A percentile compares a stretch with the other conserved stretches of the same genome.
phyloP scores from a whole-genome alignment of 1,140 invertebrate species.

The Armadillidium nasatum region DNA sequence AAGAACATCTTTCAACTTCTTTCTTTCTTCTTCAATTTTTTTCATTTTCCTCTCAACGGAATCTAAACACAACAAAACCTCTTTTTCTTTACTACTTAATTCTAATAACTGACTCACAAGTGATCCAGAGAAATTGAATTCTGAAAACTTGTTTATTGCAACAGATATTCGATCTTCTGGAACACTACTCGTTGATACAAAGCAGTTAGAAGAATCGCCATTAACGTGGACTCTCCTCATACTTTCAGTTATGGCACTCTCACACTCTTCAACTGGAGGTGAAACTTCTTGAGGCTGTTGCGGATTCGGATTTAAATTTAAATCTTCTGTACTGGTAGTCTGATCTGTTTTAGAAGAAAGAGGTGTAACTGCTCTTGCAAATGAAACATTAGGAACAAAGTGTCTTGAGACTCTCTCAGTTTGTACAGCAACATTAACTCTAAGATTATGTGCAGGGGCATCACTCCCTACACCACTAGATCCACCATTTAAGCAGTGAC shows the following conservation, averaged over 20 bases:
- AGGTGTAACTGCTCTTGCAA: slow-evolving; percentile 37
- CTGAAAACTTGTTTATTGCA: background rate
- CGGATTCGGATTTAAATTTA: background rate
- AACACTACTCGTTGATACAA: background rate
- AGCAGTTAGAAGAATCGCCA: background rate
- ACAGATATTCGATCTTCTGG: background rate
- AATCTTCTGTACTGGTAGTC: slow-evolving; percentile 36
- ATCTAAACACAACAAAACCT: slow-evolving; percentile 30
- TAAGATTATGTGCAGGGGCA: background rate
- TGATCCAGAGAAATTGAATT: background rate
- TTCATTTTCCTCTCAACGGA: slow-evolving; percentile 29
- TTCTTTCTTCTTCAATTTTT: slow-evolving; percentile 30
- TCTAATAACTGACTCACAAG: slow-evolving; percentile 32
- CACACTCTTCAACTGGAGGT: background rate
- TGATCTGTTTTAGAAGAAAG: slow-evolving; percentile 31
- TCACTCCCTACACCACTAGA: background rate
- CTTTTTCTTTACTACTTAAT: slow-evolving; percentile 33
- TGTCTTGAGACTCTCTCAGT: slow-evolving; percentile 30
- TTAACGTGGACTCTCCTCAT: background rate
- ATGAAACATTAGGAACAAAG: slow-evolving; percentile 34
- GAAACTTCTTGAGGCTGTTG: slow-evolving; percentile 4
- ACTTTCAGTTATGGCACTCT: background rate
- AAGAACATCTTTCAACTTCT: slow-evolving; percentile 31
- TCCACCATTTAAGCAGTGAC: background rate
- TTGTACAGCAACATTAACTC: slow-evolving; percentile 32